Base-by-base conservation (phyloP, 2,888 invertebrate species). In the Drosophila kuntzei region DNA sequence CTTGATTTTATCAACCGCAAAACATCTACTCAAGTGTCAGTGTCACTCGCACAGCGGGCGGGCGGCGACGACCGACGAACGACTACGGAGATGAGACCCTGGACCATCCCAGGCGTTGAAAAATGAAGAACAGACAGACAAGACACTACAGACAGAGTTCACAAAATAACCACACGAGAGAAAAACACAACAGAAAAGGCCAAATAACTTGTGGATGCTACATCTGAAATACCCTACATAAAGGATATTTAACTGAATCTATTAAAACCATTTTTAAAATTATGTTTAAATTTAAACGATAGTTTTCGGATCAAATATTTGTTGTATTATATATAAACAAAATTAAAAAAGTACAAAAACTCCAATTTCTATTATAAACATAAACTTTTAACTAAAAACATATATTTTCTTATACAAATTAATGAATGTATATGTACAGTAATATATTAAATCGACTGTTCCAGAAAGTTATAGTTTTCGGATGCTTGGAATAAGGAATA, bases 11-110 rank as follows among this genome's bases (percentile, higher is more conserved):
- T 89, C 89, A 89, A 90, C 82, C 89, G 87, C 86, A 86, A 87
- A 89, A 89, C 87, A 86, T 90, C 88, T 90, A 88, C 89, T 89
- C 89, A 84, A 90, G 89, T 89, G 89, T 89, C 89, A 90, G 88
- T 90, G 89, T 89, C 90, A 89, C 89, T 86, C 77, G 84, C 89
- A 84, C 89, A 90, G 90, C 89, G 78, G 90, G 89, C 71, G 76
- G 76, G 77, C 83, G 85, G 79, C 87, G 84, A 84, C 84, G 81
- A 61, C 69, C 83, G 74, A 57, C 41, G 54, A 59, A 75, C 79
- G 59, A 81, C 83, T 70, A 60, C 55, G 50, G 58, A 58, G 63
- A 60, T 67, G 80, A 80, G 77, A 66, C 72, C 76, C 67, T 22
- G 75, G 87, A 80, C 85, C 81, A 84, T 70, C 70, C 82, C 87